Conservation (phyloP, 2,797 vertebrate genomes). For the Lerista edwardsae region DNA sequence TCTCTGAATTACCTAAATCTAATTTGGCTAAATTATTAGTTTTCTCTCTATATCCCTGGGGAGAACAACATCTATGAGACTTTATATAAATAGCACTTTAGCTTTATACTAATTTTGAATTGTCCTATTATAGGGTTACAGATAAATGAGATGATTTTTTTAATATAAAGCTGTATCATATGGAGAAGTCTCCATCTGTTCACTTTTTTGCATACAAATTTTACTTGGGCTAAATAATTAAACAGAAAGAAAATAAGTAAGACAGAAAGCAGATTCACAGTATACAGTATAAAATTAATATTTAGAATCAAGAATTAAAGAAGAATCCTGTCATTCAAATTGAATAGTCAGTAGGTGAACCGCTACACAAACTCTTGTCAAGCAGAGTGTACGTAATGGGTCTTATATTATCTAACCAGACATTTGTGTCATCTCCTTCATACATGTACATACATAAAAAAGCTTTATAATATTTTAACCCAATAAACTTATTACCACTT, state of each 20-base stretch:
- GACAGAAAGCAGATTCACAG: neutral
- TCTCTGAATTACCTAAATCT: neutral
- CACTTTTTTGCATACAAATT: neutral
- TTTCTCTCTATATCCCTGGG: neutral
- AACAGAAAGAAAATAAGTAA: neutral
- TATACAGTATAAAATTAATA: neutral
- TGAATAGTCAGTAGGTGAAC: neutral
- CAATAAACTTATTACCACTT: neutral
- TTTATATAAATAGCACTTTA: neutral
- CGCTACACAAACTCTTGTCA: neutral
- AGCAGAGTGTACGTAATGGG: neutral
- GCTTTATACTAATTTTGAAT: neutral
- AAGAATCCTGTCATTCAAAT: slow-evolving; percentile 7
- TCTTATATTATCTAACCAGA: neutral
- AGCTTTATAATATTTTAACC: neutral
- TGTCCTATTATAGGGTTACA: neutral
- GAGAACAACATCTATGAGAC: neutral
- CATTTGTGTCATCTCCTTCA: neutral
- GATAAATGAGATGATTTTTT: neutral
- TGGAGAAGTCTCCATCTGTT: fast-evolving
- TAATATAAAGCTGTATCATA: neutral
- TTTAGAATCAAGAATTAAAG: neutral
- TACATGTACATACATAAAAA: neutral
- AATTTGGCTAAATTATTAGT: neutral
- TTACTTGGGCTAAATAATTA: neutral